Base-by-base conservation (phyloP, 2,888 invertebrate genomes). In the Macrosiphum euphorbiae region DNA sequence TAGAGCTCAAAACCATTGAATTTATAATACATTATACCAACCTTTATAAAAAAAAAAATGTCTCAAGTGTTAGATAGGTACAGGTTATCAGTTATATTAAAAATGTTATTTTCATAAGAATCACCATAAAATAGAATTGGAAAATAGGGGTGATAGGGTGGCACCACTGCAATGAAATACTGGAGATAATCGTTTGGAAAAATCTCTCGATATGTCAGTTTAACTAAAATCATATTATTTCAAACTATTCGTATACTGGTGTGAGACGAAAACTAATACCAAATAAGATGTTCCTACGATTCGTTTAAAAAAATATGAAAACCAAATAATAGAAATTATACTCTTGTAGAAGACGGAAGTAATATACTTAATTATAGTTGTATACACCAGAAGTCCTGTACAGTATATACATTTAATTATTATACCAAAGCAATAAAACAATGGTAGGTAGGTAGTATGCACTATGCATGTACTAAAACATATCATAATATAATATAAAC, bases 401-500 rank as follows among this genome's bases (percentile, higher is more conserved):
- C n/a, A 55, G 20, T 55, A 24, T 55, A 52, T 16, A 13, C 13
- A 67, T 4, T 67, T 67, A 4, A 67, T 67, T 67, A 67, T 67
- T 67, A 67, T n/a, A 13, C 67, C 13, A n/a, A 44, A 44, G 44
- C 44, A 44, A 44, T 67, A 16, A 67, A 67, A n/a, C 67, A 67
- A n/a, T 67, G 5, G 61, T 61, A 28, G 55, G 52, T 52, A 52
- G 16, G 16, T 52, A 52, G 28, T 11, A 61, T 28, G 16, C 8
- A 55, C 13, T 16, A 67, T n/a, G 16, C n/a, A 67, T n/a, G n/a
- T n/a, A 67, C n/a, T 13, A 28, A 67, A 67, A 67, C 67, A n/a
- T 67, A n/a, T n/a, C n/a, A 67, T n/a, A 67, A n/a, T 67, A 67
- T n/a, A 67, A 13, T n/a, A 67, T 67, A n/a, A 67, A 67, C 67